phyloP scores from a whole-genome alignment of 2,113 vertebrate species.

The Ploceus nigricollis region DNA sequence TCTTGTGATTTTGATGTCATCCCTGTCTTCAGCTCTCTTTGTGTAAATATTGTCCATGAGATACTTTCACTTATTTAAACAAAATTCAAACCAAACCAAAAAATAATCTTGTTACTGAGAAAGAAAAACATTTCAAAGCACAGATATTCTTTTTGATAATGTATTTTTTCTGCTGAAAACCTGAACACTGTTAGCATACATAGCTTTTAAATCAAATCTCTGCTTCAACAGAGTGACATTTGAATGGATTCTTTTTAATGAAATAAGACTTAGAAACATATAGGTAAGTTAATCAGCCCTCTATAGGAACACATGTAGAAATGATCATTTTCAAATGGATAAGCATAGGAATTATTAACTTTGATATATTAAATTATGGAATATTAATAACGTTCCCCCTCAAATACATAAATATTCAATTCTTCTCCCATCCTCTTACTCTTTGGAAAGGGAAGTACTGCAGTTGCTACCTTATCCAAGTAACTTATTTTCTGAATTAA shows the following conservation, averaged over 20 bases:
- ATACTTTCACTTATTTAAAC: neutral
- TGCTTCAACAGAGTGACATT: neutral
- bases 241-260: neutral
- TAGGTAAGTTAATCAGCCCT: neutral
- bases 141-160: neutral
- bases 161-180: neutral
- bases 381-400: neutral
- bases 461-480: neutral
- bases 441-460: neutral
- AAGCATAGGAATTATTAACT: neutral
- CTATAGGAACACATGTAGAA: neutral
- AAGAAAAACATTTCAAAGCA: neutral
- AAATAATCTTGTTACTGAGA: neutral
- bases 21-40: neutral
- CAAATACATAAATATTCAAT: neutral
- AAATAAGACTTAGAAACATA: neutral
- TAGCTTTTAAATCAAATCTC: neutral
- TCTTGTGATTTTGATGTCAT: neutral
- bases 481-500: neutral
- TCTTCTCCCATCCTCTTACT: neutral
- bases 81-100: neutral
- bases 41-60: neutral
- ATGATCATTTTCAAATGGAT: neutral
- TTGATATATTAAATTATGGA: neutral
- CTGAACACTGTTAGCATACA: fast-evolving